phyloP scores from a whole-genome alignment of 2,113 vertebrate genomes.

The Crotophaga sulcirostris region DNA sequence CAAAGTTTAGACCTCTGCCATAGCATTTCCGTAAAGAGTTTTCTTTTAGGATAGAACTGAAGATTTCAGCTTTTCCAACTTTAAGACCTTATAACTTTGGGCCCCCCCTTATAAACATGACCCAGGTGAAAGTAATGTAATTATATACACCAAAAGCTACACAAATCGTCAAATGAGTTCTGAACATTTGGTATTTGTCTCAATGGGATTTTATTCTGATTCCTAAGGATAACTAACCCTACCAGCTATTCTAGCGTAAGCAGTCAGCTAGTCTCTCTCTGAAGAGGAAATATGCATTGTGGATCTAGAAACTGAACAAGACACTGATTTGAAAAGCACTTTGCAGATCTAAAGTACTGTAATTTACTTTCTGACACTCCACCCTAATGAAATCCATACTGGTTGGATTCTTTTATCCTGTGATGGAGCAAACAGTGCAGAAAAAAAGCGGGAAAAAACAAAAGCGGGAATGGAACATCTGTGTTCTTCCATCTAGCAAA shows the following conservation, averaged over 20 bases:
- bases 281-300: background rate
- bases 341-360: background rate
- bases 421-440: background rate
- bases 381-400: background rate
- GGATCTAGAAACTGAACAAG: background rate
- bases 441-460: background rate
- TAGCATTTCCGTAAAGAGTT: background rate
- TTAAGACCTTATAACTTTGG: background rate
- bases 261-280: background rate
- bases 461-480: rapidly evolving
- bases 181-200: background rate
- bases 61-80: background rate
- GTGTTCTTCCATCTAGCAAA: background rate
- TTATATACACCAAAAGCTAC: background rate
- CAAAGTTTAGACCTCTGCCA: background rate
- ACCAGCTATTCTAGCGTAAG: background rate
- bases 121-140: background rate
- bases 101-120: background rate
- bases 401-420: no score
- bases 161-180: background rate
- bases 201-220: background rate
- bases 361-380: background rate
- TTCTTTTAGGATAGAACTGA: background rate
- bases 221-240: background rate
- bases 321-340: background rate